phyloP scores from a whole-genome alignment of 2,113 vertebrate genomes.

The Marmota monax region DNA sequence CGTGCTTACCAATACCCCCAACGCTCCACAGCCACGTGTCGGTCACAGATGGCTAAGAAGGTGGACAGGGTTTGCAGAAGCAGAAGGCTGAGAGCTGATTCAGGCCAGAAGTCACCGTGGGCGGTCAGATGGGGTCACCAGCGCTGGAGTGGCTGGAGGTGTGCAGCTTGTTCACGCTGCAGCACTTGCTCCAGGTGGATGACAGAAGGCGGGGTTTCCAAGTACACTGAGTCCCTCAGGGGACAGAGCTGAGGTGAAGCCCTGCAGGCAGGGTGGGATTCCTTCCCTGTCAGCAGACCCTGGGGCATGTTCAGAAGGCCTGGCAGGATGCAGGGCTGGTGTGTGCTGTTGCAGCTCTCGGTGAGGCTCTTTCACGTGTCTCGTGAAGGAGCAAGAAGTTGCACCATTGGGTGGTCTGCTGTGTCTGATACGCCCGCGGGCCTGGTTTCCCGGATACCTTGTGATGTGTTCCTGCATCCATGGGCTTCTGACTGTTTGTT shows the following conservation, averaged over 20 bases:
- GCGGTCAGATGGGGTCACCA: background rate
- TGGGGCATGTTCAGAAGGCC: background rate
- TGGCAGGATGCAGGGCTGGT: background rate
- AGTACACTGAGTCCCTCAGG: too few species aligned
- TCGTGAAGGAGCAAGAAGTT: background rate
- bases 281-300: background rate
- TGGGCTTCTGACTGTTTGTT: background rate
- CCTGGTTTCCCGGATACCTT: background rate
- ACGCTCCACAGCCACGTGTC: fast-evolving
- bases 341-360: background rate
- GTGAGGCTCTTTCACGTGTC: background rate
- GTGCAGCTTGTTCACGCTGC: background rate
- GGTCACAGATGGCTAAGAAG: background rate
- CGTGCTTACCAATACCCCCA: fast-evolving
- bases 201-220: too few species aligned
- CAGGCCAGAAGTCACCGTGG: background rate
- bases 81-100: background rate
- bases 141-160: background rate
- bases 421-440: background rate
- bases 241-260: background rate
- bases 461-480: background rate
- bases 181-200: background rate
- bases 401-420: background rate
- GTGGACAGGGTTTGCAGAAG: too few species aligned
- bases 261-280: background rate